A percentile compares a stretch with the other conserved stretches of the same genome.
Evolutionary conservation across 2,113 vertebrate species (phyloP).

Genomic region (Rhinopomastus cyanomelas): DNA sequence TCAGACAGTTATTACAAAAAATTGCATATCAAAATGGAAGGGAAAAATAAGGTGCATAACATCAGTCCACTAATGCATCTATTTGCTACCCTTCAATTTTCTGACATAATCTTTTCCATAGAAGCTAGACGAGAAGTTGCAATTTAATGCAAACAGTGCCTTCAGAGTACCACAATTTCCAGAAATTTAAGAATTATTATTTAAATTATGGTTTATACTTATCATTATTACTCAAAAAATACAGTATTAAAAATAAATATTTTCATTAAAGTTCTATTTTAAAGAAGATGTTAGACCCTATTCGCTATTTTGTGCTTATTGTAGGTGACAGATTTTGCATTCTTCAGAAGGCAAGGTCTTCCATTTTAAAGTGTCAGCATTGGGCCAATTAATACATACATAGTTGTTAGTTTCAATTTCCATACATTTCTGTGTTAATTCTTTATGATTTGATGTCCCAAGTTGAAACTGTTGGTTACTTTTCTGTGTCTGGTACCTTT

Average conservation of each 20-base stretch:
- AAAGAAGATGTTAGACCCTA: not conserved
- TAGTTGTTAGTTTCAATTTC: not conserved
- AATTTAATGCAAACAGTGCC: not conserved
- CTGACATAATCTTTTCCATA: not conserved
- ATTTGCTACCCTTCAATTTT: not conserved
- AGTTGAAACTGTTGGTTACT: not conserved
- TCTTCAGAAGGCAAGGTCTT: not conserved
- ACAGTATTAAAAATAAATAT: not conserved
- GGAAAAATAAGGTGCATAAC: not conserved
- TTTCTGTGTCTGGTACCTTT: not conserved
- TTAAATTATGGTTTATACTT: not conserved
- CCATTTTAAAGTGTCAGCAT: not conserved
- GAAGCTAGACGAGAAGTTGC: not conserved
- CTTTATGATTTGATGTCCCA: not conserved
- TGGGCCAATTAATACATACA: not conserved
- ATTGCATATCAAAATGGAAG: not conserved
- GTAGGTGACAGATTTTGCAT: not conserved
- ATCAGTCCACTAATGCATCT: not conserved
- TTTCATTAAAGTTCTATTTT: not conserved
- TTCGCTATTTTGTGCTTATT: not conserved
- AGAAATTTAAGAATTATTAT: not conserved
- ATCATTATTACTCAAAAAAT: not conserved
- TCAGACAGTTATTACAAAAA: slow-evolving; percentile 5
- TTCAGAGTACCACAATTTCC: not conserved
- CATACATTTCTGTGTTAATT: not conserved